Base-by-base conservation (phyloP, 2,113 vertebrate genomes). In the Stegostoma tigrinum region DNA sequence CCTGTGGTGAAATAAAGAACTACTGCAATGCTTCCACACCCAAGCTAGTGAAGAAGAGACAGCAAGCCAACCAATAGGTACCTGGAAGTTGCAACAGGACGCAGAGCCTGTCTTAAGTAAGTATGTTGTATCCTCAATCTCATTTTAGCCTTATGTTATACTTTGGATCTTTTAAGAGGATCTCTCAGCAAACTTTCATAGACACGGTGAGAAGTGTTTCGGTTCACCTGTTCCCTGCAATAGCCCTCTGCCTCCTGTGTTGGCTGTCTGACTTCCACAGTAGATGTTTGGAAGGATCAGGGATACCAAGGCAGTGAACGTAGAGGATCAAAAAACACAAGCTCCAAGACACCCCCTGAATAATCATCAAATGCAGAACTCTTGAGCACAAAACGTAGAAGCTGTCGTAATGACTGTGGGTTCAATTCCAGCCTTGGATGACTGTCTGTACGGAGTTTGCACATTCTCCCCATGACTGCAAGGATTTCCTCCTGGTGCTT, bases 1-100 rank as follows among this genome's bases (percentile, higher is more conserved):
- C 98, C 97, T 98, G 98, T 98, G 98, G 98, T 96, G 96, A 67
- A 61, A 72, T 3, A 0, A 72, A 10, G 96, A 48, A 45, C 67
- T 97, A 80, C 95, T 52, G 5, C 61, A 93, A 38, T 93, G 34
- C 66, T 66, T 64, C 8, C 23, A n/a, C 61, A 93, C 64, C 30
- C 87, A 61, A 70, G 23, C 83, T 45, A 34, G 34, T 0, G 17
- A 80, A 80, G 12, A 34, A 80, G 75, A 14, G 30, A 80, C 34
- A 42, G 80, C 19, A 83, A 83, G 5, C 17, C n/a, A 83, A 42
- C 4, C 42, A 17, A 52, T 52, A 24, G 45, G 61, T 90, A 90
- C 27, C 3, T 4, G 34, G 5, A 12, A 34, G 87, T 24, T 10
- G 52, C 52, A 61, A 87, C 24, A 52, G 55, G 24, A 15, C 87